Evolutionary conservation across 2,888 invertebrate genomes (phyloP).

Genomic region (Clusia tigrina): DNA sequence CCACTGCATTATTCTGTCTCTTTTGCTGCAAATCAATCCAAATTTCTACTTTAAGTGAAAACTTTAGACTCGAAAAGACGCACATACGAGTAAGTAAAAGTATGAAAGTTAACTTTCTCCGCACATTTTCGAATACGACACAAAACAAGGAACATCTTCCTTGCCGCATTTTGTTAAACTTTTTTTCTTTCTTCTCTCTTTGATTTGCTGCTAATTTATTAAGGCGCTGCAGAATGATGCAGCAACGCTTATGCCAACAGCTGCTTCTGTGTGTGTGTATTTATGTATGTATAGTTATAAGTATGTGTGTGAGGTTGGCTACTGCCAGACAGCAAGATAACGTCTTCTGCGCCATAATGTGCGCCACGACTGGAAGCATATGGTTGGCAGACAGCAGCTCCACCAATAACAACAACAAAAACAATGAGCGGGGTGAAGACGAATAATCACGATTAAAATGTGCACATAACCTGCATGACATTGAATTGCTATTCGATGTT

Average conservation of each 20-base stretch:
- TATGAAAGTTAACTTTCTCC: slow-evolving; percentile 25
- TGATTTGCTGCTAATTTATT: neutral
- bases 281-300: no score
- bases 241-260: slow-evolving; percentile 23
- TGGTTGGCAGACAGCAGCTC: neutral
- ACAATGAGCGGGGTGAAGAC: neutral
- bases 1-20: no score
- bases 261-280: no score
- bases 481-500: neutral
- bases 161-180: slow-evolving; percentile 19
- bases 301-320: no score
- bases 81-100: slow-evolving; percentile 21
- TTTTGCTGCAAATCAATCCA: no score
- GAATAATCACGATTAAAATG: slow-evolving; percentile 1
- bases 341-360: slow-evolving; percentile 1
- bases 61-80: slow-evolving; percentile 1
- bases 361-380: neutral
- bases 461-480: slow-evolving; percentile 4
- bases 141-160: slow-evolving; percentile 41
- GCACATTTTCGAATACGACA: slow-evolving; percentile 13
- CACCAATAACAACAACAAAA: neutral
- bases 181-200: neutral
- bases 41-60: neutral
- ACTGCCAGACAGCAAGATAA: neutral
- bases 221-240: slow-evolving; percentile 6